Percentiles rank a stretch among this genome's conserved stretches.
Conservation (phyloP, 2,888 invertebrate species). For the Phaonia tiefii region DNA sequence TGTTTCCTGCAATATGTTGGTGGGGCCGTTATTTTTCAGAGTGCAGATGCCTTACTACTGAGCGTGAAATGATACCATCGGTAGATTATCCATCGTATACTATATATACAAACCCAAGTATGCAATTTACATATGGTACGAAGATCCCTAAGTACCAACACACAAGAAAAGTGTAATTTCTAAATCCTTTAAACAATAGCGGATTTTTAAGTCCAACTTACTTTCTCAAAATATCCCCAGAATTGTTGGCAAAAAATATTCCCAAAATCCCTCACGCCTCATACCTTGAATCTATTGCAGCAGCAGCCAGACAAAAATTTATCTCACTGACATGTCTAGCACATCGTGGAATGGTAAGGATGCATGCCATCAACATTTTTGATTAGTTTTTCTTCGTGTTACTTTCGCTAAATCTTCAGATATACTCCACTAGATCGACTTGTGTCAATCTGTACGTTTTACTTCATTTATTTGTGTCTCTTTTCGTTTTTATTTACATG, state of each 20-base stretch:
- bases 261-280: slow-evolving; percentile 61
- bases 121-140: too few species aligned
- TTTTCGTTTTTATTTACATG: slow-evolving; percentile 30
- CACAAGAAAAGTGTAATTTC: too few species aligned
- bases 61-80: too few species aligned
- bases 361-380: slow-evolving; percentile 64
- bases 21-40: too few species aligned
- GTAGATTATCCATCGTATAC: too few species aligned
- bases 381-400: slow-evolving; percentile 67
- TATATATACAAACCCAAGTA: too few species aligned
- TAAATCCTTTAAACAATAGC: too few species aligned
- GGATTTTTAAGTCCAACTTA: too few species aligned
- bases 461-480: slow-evolving; percentile 49
- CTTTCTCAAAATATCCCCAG: too few species aligned
- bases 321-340: slow-evolving; percentile 51
- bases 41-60: too few species aligned
- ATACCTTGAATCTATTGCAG: slow-evolving; percentile 31
- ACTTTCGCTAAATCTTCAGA: slow-evolving; percentile 13
- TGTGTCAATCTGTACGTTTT: slow-evolving; percentile 69
- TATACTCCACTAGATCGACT: slow-evolving; percentile 65
- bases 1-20: too few species aligned
- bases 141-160: too few species aligned
- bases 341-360: slow-evolving; percentile 19
- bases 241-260: slow-evolving; percentile 30
- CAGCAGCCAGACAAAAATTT: slow-evolving; percentile 33